phyloP scores from a whole-genome alignment of 23 tunicate species.

The Oikopleura albicans region DNA sequence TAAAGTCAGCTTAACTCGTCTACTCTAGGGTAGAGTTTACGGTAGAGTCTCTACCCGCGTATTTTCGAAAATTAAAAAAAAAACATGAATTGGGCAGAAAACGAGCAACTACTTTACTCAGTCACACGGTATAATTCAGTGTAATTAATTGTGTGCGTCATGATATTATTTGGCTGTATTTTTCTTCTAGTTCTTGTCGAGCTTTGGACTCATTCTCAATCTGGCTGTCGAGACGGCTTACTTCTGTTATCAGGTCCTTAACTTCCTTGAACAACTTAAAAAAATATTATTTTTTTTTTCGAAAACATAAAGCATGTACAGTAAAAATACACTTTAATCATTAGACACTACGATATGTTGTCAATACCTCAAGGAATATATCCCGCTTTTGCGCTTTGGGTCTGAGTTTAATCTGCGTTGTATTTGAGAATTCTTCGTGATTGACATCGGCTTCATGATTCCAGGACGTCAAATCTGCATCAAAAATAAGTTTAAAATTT shows the following conservation, averaged over 20 bases:
- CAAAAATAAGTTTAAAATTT: too few relatives aligned
- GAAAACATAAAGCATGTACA: too few relatives aligned
- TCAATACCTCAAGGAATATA: neutral
- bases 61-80: too few relatives aligned
- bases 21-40: too few relatives aligned
- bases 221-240: neutral
- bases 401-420: neutral
- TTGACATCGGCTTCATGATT: constrained; percentile 14
- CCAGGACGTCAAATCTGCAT: neutral
- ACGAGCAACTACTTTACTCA: too few relatives aligned
- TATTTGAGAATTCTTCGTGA: neutral
- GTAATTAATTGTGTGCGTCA: neutral
- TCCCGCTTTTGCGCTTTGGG: neutral
- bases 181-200: neutral
- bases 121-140: too few relatives aligned
- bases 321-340: too few relatives aligned
- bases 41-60: too few relatives aligned
- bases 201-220: neutral
- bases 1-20: too few relatives aligned
- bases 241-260: neutral
- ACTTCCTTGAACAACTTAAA: constrained; percentile 3
- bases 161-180: neutral
- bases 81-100: too few relatives aligned
- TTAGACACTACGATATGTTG: too few relatives aligned
- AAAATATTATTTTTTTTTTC: neutral